phyloP scores from a whole-genome alignment of 1,140 invertebrate genomes.

The Drosophila aff. region DNA sequence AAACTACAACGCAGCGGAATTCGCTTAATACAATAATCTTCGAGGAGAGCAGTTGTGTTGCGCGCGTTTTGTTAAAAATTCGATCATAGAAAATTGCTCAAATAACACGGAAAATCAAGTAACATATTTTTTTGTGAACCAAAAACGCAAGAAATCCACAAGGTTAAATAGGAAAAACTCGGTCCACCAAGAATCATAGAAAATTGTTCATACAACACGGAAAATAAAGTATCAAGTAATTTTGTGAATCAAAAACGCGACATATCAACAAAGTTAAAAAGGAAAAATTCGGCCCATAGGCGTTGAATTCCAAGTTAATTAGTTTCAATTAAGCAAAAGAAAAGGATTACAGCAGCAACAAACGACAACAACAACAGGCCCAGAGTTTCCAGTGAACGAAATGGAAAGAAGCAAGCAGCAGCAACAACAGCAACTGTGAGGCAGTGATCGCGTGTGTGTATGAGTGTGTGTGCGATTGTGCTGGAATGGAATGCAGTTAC shows the following conservation, averaged over 20 bases:
- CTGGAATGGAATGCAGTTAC: conserved; percentile 82
- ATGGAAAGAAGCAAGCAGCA: conserved; percentile 41
- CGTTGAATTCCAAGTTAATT: conserved; percentile 61
- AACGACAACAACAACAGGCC: conserved; percentile 49
- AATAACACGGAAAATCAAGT: no score
- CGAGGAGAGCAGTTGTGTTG: no score
- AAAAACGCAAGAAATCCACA: no score
- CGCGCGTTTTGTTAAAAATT: no score
- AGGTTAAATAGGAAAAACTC: no score
- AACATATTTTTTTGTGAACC: no score
- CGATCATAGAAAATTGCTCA: no score
- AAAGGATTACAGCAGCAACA: conserved; percentile 30
- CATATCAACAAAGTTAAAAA: not conserved
- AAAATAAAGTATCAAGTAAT: conserved; percentile 6
- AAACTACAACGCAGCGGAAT: not conserved
- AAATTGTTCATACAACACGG: not conserved
- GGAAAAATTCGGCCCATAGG: conserved; percentile 17
- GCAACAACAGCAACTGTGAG: conserved; percentile 25
- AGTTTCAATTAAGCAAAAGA: conserved; percentile 70
- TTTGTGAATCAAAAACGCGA: conserved; percentile 11
- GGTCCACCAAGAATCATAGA: no score
- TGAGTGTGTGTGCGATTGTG: conserved; percentile 53
- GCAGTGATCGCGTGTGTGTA: conserved; percentile 47
- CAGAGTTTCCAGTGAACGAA: conserved; percentile 35
- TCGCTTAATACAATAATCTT: not conserved